These are phyloP conservation scores for Pangasius mekongensis DNA, from an alignment of 2,797 vertebrate genomes.

Conservation along the genomic window DNA sequence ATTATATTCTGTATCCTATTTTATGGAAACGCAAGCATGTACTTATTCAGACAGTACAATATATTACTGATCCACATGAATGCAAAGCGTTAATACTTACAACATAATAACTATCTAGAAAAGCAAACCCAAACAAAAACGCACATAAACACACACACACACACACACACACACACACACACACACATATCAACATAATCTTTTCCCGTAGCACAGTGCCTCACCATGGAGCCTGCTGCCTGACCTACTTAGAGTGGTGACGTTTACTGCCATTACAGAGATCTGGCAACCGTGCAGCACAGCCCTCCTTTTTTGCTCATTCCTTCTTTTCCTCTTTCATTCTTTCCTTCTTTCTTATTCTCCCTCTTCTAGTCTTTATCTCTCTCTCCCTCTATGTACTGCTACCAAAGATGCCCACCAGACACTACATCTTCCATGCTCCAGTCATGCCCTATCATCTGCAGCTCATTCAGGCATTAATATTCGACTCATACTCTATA, in stretches of 20 bases:
- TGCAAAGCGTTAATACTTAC: not conserved
- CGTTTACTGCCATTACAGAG: conserved; percentile 46
- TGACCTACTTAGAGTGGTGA: conserved; percentile 62
- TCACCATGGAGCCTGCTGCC: conserved; percentile 49
- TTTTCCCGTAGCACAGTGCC: conserved; percentile 58
- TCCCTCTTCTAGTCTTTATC: not conserved
- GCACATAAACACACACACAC: conserved; percentile 11
- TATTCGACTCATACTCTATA: not conserved
- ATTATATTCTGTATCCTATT: not conserved
- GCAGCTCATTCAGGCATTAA: not conserved
- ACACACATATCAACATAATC: conserved; percentile 28
- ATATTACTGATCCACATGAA: not conserved
- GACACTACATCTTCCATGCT: conserved; percentile 29
- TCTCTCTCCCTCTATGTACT: conserved; percentile 24
- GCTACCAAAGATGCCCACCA: conserved; percentile 55
- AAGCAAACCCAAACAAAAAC: not conserved
- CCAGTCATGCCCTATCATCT: not conserved
- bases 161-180: conserved; percentile 34
- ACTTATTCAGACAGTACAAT: not conserved
- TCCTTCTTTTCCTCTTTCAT: not conserved
- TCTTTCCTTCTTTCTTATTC: conserved; percentile 19
- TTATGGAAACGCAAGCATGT: not conserved
- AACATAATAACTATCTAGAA: not conserved
- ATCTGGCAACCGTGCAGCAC: conserved; percentile 52
- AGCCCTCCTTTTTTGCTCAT: conserved; percentile 43